Conservation (phyloP, 2,113 vertebrate genomes). For the Cyprinodon variegatus region DNA sequence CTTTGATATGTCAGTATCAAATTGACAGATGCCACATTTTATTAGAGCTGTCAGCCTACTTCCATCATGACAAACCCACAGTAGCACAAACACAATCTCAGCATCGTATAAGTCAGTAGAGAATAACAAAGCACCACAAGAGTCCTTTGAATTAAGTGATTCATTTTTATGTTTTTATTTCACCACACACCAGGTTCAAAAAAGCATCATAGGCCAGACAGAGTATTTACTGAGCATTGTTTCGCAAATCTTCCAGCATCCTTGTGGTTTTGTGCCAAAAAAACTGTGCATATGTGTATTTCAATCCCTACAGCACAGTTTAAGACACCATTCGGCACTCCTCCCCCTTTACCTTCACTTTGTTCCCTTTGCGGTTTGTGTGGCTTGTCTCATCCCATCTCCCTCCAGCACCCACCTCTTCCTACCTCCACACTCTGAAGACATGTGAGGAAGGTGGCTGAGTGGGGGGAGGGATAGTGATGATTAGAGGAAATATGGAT, state of each 20-base stretch:
- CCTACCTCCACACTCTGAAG: constrained; percentile 37
- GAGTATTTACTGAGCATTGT: constrained; percentile 37
- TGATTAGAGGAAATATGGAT: background rate
- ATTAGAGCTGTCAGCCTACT: constrained; percentile 52
- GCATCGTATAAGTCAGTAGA: constrained; percentile 21
- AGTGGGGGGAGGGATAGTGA: background rate
- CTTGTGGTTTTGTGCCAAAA: constrained; percentile 57
- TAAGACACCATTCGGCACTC: constrained; percentile 65
- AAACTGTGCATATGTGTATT: constrained; percentile 40
- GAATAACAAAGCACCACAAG: constrained; percentile 34
- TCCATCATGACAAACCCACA: background rate
- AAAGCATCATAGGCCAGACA: constrained; percentile 8
- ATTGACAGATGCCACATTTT: constrained; percentile 75
- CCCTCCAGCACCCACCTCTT: constrained; percentile 46
- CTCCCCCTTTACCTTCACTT: constrained; percentile 44
- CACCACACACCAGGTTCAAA: constrained; percentile 8
- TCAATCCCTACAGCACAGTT: constrained; percentile 70
- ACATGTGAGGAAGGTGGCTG: constrained; percentile 29
- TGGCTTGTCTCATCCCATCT: constrained; percentile 77
- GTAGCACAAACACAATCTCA: background rate
- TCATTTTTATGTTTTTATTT: constrained; percentile 49
- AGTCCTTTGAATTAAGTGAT: constrained; percentile 23
- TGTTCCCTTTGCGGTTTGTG: constrained; percentile 72
- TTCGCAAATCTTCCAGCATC: constrained; percentile 40
- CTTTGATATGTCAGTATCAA: constrained; percentile 57